Base-by-base conservation (phyloP, 2,797 vertebrate species). In the Pangasius krempfi region DNA sequence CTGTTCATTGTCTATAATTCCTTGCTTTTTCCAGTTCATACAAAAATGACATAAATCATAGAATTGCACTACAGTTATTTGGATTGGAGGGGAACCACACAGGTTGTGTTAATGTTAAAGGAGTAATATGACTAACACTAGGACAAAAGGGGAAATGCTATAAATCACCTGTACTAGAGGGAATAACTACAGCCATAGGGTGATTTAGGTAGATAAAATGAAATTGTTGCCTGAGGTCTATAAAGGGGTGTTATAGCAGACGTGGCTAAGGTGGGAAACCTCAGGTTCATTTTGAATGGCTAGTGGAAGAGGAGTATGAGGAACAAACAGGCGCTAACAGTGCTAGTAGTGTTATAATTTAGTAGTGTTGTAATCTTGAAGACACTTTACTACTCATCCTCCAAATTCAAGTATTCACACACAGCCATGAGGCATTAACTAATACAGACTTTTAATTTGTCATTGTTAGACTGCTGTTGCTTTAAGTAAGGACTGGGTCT, bases 401-500 rank as follows among this genome's bases (percentile, higher is more conserved):
- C 52, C 22, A 25, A 70, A 66, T 16, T 14, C 12, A 44, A 82
- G 56, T 78, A 76, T 62, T 85, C 4, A 60, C 84, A 87, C 52
- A 85, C 73, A 85, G 20, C 3, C 4, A 72, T 1, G 13, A 33
- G 3, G 54, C 16, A 60, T 76, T 64, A 73, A 52, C 16, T 86
- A 80, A 80, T 60, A 30, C 20, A 16, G 33, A 40, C 64, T 3
- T 73, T 60, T 8, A 50, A 30, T 80, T 18, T 88, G 30, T 33
- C 22, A 47, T 13, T 44, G 44, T 44, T 33, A 44, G 37, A 87
- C 58, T 50, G 72, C 33, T 73, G 60, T 85, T 64, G 44, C 84
- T 89, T 91, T 91, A 91, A 92, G 84, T 86, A 83, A 86, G 80
- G 66, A 91, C 73, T 86, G 84, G 76, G 83, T 84, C 81, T 66